Base-by-base conservation (phyloP, 2,797 vertebrate genomes). In the Pteropus rufus region DNA sequence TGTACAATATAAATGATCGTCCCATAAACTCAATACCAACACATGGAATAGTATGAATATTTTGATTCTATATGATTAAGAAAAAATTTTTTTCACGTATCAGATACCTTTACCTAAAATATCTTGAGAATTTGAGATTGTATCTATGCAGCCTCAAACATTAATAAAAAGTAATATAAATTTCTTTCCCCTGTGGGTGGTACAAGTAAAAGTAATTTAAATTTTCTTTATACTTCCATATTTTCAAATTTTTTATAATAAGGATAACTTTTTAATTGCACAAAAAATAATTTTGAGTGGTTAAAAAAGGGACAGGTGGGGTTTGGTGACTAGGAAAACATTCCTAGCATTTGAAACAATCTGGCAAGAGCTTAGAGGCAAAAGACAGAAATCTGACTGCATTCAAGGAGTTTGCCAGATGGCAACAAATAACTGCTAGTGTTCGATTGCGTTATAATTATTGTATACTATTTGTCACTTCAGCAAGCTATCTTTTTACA, bases 351-450 rank as follows among this genome's bases (percentile, higher is more conserved):
- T 96, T 96, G 65, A 84, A 93, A 77, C 21, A 77, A 75, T 67
- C 82, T 95, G 91, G 93, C 72, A 87, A 89, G 52, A 14, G 24
- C 86, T 93, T 64, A 8, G 79, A 97, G 44, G 80, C n/a, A 97
- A 95, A 96, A 87, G 95, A 89, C 56, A 86, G 95, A 97, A 97
- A 95, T 95, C 93, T 95, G 96, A 97, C 82, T 89, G 86, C 79
- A 77, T 92, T 95, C 10, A 79, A 44, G 46, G 88, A 69, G 93
- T 92, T 64, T 93, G 56, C 97, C 96, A 98, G 96, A 95, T 97
- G 95, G 93, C 67, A 81, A 10, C 94, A 97, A 76, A 41, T 88
- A 89, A 89, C 83, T 72, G 36, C 92, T 93, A 96, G 82, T 79
- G 85, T 91, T 94, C 67, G 18, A 9, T 88, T 91, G 93, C 69